Conservation (phyloP, 2,797 vertebrate species). For the Dipus sagitta region DNA sequence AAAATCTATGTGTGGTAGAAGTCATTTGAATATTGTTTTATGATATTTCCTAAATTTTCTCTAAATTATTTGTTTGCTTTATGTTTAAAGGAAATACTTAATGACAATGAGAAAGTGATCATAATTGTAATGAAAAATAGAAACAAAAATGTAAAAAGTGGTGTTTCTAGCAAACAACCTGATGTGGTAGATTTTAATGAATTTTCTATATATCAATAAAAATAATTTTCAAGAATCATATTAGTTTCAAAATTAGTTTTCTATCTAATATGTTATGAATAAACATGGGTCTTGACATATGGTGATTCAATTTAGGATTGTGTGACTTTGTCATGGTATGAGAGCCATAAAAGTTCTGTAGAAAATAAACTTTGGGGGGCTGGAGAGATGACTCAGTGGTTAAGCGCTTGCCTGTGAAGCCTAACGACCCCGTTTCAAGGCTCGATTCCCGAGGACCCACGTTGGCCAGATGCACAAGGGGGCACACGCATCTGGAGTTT, state of each 20-base stretch:
- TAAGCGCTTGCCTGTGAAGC: too few species aligned
- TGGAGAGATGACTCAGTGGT: too few species aligned
- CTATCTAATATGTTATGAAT: background rate
- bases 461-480: too few species aligned
- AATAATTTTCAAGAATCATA: background rate
- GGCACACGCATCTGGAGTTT: too few species aligned
- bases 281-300: background rate
- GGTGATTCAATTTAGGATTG: background rate
- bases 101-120: slow-evolving; percentile 49
- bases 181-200: background rate
- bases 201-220: slow-evolving; percentile 36
- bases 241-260: slow-evolving; percentile 23
- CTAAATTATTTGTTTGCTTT: slow-evolving; percentile 63
- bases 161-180: background rate
- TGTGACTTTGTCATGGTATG: background rate
- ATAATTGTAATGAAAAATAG: slow-evolving; percentile 27
- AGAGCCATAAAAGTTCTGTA: too few species aligned
- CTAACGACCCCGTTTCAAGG: too few species aligned
- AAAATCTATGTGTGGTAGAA: slow-evolving; percentile 63
- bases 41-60: slow-evolving; percentile 65
- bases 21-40: slow-evolving; percentile 72
- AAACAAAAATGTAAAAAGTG: slow-evolving; percentile 57
- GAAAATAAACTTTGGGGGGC: too few species aligned
- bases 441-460: too few species aligned
- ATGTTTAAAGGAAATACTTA: slow-evolving; percentile 49